phyloP scores from a whole-genome alignment of 2,888 invertebrate genomes.

The Osmoderma eremita region DNA sequence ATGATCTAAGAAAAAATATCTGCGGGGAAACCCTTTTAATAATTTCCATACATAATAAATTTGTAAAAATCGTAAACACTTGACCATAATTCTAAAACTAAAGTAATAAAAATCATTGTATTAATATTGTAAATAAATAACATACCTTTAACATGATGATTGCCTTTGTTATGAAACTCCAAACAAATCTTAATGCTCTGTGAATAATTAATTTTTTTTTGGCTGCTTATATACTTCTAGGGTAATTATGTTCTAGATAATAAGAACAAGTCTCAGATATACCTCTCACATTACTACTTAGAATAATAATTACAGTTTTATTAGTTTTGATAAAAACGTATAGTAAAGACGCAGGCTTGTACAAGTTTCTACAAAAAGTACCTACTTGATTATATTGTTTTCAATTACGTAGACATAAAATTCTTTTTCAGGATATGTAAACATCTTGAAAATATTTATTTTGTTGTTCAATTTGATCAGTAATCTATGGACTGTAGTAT shows the following conservation, averaged over 20 bases:
- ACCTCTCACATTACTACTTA: not conserved
- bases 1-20: too few relatives aligned
- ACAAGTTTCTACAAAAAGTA: too few relatives aligned
- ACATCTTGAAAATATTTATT: too few relatives aligned
- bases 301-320: conserved; percentile 1
- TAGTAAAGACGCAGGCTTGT: not conserved
- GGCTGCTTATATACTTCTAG: conserved; percentile 2
- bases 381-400: too few relatives aligned
- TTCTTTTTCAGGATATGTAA: too few relatives aligned
- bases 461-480: too few relatives aligned
- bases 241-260: not conserved
- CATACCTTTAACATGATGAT: conserved; percentile 21
- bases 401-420: too few relatives aligned
- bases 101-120: not conserved
- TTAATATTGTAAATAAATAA: not conserved
- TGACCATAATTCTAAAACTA: not conserved
- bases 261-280: conserved; percentile 12
- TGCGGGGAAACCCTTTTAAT: too few relatives aligned
- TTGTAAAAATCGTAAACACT: too few relatives aligned
- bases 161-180: not conserved
- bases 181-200: not conserved
- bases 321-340: not conserved
- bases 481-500: too few relatives aligned
- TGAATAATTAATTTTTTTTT: not conserved
- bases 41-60: too few relatives aligned